Conservation (phyloP, 2,797 vertebrate genomes). For the Dallia pectoralis region DNA sequence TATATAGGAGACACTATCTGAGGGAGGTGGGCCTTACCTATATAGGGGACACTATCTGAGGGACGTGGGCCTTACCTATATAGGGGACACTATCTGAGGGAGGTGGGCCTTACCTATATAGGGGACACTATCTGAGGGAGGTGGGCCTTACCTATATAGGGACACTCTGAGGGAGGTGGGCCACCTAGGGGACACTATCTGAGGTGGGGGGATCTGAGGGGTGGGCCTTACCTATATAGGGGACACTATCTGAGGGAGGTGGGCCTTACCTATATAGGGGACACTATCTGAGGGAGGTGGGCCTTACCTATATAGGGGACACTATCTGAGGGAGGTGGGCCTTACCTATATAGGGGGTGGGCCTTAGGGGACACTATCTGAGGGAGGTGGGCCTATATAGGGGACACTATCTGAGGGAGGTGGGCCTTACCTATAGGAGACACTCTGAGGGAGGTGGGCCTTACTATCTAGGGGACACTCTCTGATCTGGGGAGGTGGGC, state of each 20-base stretch:
- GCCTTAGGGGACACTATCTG: neutral
- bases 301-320: neutral
- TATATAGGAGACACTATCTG: neutral
- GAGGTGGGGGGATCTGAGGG: no score
- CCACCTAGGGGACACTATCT: slow-evolving; percentile 72
- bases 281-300: neutral
- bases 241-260: neutral
- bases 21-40: slow-evolving; percentile 83
- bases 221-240: neutral
- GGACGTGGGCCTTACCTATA: neutral
- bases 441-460: neutral
- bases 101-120: neutral
- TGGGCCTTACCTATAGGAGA: no score
- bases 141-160: no score
- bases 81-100: neutral
- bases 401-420: slow-evolving; percentile 96
- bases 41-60: neutral
- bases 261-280: slow-evolving; percentile 76
- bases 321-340: neutral
- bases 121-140: neutral
- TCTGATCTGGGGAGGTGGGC: no score
- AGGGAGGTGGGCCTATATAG: slow-evolving; percentile 78
- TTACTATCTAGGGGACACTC: neutral
- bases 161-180: slow-evolving; percentile 96
- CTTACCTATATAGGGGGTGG: neutral